Conservation (phyloP, 30 jellyfish, hydroid and myxozoan genomes). For the Chironex yamaguchii region DNA sequence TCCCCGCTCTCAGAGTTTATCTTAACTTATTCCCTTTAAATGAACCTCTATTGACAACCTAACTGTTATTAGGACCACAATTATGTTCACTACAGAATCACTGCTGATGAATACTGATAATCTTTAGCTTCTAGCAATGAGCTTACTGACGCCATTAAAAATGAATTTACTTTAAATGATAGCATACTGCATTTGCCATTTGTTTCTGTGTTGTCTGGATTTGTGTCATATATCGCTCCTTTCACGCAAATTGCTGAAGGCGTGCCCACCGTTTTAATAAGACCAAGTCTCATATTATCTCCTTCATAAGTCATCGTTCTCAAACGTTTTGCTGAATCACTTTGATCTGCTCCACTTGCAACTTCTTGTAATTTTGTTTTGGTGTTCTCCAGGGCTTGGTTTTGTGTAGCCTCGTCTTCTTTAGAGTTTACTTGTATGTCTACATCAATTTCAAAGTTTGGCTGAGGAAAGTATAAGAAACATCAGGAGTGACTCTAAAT, state of each 20-base stretch:
- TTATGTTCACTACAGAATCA: too few species aligned
- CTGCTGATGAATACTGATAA: too few species aligned
- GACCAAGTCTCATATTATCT: constrained; percentile 74
- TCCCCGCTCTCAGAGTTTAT: too few species aligned
- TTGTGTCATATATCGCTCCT: constrained; percentile 78
- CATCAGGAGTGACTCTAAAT: too few species aligned
- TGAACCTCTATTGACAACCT: too few species aligned
- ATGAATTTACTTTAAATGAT: too few species aligned
- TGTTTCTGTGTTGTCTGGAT: constrained; percentile 1
- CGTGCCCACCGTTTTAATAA: constrained; percentile 83
- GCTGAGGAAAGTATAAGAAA: too few species aligned
- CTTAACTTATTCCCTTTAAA: too few species aligned
- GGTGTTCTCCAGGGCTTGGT: constrained; percentile 30
- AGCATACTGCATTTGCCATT: constrained; percentile 75
- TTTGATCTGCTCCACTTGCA: background rate
- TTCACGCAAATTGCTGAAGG: constrained; percentile 83
- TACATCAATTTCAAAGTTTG: constrained; percentile 68
- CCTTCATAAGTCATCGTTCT: constrained; percentile 66
- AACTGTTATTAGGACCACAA: too few species aligned
- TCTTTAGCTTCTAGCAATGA: too few species aligned
- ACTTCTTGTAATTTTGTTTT: background rate
- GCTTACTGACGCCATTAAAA: too few species aligned
- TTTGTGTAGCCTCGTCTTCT: constrained; percentile 20
- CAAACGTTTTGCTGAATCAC: too few species aligned
- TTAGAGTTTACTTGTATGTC: constrained; percentile 83